These are phyloP conservation scores for Acrossocheilus fasciatus DNA, from an alignment of 2,797 vertebrate genomes.

Conservation along the genomic window DNA sequence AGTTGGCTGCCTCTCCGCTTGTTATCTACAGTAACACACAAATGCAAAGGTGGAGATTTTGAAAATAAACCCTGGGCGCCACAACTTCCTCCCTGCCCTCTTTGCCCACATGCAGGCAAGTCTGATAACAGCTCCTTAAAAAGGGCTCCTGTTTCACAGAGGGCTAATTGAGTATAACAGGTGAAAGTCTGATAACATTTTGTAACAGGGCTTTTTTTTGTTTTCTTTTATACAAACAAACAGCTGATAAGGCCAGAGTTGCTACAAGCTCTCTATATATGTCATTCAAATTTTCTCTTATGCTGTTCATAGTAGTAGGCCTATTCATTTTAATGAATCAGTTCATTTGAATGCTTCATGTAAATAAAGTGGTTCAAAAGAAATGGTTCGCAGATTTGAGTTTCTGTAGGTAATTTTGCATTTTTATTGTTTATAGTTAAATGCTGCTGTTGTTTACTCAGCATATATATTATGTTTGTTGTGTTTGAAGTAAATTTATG, in stretches of 20 bases:
- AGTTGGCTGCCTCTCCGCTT: constrained; percentile 24
- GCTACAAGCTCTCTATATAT: background rate
- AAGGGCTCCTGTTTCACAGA: constrained; percentile 41
- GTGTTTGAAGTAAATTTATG: too few species aligned
- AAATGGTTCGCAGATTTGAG: too few species aligned
- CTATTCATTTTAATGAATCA: background rate
- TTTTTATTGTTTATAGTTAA: too few species aligned
- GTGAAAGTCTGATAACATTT: constrained; percentile 58
- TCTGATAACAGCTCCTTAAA: constrained; percentile 58
- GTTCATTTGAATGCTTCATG: background rate
- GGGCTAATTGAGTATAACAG: constrained; percentile 43
- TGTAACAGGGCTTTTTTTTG: background rate
- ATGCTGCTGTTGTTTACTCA: too few species aligned
- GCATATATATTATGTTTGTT: too few species aligned
- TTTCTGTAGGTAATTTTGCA: too few species aligned
- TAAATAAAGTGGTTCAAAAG: too few species aligned
- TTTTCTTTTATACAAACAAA: background rate
- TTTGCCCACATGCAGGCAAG: constrained; percentile 47
- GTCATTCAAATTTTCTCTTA: background rate
- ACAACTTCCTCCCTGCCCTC: constrained; percentile 42
- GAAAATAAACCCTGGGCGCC: constrained; percentile 46
- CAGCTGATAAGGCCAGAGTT: background rate
- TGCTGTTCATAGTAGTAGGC: background rate
- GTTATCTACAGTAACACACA: constrained; percentile 55
- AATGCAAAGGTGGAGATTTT: constrained; percentile 45